Conservation (phyloP, 1,140 invertebrate species). For the Drosophila saltans region DNA sequence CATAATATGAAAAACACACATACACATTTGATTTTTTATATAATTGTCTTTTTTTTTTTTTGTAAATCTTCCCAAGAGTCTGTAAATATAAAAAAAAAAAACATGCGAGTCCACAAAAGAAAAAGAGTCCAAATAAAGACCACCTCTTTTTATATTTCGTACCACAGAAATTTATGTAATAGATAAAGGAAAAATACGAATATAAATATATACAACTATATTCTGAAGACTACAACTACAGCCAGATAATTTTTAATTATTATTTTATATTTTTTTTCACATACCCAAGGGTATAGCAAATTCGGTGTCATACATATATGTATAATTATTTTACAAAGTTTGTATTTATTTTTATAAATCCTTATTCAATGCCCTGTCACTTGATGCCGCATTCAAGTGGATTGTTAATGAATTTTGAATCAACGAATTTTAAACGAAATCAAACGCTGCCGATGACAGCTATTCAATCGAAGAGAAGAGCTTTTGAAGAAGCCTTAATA, state of each 20-base stretch:
- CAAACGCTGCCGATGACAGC: not conserved
- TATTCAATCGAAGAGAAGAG: not conserved
- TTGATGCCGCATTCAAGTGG: not conserved
- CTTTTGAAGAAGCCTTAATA: not conserved
- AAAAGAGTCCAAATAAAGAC: not conserved
- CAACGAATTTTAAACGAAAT: slow-evolving; percentile 7
- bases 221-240: too few relatives aligned
- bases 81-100: slow-evolving; percentile 3
- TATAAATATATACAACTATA: too few relatives aligned
- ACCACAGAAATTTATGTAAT: not conserved
- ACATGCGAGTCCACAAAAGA: not conserved
- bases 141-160: not conserved
- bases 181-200: too few relatives aligned
- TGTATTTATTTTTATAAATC: not conserved
- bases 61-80: not conserved
- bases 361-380: not conserved
- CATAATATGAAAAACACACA: not conserved
- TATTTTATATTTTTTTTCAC: too few relatives aligned
- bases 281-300: too few relatives aligned
- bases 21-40: not conserved
- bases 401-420: slow-evolving; percentile 7
- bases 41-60: not conserved
- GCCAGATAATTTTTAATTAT: too few relatives aligned
- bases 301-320: not conserved
- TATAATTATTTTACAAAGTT: too few relatives aligned